A percentile compares a stretch with the other conserved stretches of the same genome.
These are phyloP conservation scores for Troides aeacus DNA, from an alignment of 2,888 invertebrate species.

Conservation along the genomic window DNA sequence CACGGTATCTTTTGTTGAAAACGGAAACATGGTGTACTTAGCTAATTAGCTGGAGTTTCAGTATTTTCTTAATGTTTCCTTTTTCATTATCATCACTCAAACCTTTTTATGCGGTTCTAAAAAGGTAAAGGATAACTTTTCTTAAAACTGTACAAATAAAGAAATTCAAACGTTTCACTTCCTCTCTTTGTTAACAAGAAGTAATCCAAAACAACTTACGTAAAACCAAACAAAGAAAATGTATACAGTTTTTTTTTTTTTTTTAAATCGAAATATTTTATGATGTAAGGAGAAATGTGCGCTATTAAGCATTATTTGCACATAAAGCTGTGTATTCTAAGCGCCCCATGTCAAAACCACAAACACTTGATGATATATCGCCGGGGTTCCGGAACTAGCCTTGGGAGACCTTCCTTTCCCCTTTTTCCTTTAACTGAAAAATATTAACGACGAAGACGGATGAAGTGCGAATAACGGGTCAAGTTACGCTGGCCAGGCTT, in stretches of 20 bases:
- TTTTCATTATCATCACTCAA: no score
- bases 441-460: conserved; percentile 34
- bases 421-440: conserved; percentile 22
- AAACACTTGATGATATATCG: conserved; percentile 55
- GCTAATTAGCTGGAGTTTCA: no score
- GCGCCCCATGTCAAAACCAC: conserved; percentile 57
- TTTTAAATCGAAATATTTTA: conserved; percentile 19
- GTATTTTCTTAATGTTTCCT: no score
- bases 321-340: conserved; percentile 29
- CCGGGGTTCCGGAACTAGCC: conserved; percentile 28
- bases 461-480: conserved; percentile 31
- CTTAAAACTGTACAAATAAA: no score
- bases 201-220: no score
- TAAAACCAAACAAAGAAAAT: not conserved
- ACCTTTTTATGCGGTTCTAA: no score
- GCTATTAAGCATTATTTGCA: conserved; percentile 30
- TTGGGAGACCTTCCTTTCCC: conserved; percentile 29
- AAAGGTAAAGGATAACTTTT: no score
- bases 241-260: not conserved
- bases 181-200: no score
- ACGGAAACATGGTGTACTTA: no score
- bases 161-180: no score
- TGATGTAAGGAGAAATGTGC: conserved; percentile 23
- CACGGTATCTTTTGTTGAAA: no score
- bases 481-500: conserved; percentile 32